Evolutionary conservation across 2,888 invertebrate species (phyloP).

Genomic region (Eupelmus urozonus): DNA sequence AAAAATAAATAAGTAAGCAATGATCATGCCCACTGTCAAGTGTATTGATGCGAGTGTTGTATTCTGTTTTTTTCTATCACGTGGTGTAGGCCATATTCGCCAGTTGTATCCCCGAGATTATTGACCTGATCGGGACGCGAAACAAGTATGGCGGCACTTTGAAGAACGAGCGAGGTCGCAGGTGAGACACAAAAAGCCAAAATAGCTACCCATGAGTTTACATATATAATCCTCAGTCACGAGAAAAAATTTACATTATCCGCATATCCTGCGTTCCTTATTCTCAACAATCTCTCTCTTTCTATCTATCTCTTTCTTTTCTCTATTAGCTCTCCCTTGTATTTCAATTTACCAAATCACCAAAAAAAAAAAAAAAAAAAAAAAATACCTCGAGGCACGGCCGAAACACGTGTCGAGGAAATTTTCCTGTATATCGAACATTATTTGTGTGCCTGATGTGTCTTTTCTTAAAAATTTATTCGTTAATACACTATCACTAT

Average conservation of each 20-base stretch:
- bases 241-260: constrained; percentile 47
- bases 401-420: constrained; percentile 54
- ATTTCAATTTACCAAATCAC: constrained; percentile 46
- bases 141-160: constrained; percentile 99
- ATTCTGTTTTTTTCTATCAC: constrained; percentile 75
- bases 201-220: constrained; percentile 70
- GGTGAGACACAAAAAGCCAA: constrained; percentile 87
- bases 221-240: constrained; percentile 38
- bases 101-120: constrained; percentile 99
- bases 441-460: constrained; percentile 62
- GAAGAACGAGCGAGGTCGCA: constrained; percentile 99
- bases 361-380: constrained; percentile 23
- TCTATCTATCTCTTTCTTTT: constrained; percentile 55
- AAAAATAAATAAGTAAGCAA: constrained; percentile 53
- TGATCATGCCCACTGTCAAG: constrained; percentile 69
- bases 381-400: constrained; percentile 49
- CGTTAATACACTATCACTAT: constrained; percentile 41
- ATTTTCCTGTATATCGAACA: constrained; percentile 57
- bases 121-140: constrained; percentile 99
- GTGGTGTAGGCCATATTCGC: constrained; percentile 98
- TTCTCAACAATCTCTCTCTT: constrained; percentile 52
- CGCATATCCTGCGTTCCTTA: constrained; percentile 42
- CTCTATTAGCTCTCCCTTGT: constrained; percentile 56
- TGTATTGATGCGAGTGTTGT: constrained; percentile 77
- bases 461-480: constrained; percentile 57